Base-by-base conservation (phyloP, 2,113 vertebrate genomes). In the Forbesichthys papilliferus region DNA sequence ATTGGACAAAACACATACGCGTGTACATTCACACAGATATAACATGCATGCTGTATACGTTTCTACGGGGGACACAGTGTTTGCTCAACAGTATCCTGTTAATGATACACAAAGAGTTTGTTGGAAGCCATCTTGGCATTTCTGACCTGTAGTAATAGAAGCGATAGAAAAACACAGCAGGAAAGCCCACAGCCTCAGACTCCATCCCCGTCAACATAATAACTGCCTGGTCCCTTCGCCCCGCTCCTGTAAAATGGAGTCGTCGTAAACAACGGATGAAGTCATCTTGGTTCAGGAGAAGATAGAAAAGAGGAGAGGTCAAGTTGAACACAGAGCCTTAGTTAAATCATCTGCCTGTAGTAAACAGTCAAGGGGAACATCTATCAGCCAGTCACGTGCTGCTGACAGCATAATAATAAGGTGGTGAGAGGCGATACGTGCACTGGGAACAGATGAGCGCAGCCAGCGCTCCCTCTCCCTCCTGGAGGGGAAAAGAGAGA, bases 321-420 rank as follows among this genome's bases (percentile, higher is more conserved):
- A 81, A 79, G 86, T 75, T 70, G 85, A 87, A 82, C 66, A 60
- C 72, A 78, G 53, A 68, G 78, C 75, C 68, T 85, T 83, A 85
- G 85, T 87, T 90, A 92, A 91, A 91, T 90, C 89, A 89, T 85
- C 77, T 80, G 79, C 81, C 84, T 79, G 86, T 80, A 84, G 84
- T 91, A 92, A 91, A 90, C 86, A 89, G 89, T 84, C 78, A 80
- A 80, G 83, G 73, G 87, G 87, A 84, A 85, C 86, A 92, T 92
- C 88, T 87, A 90, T 90, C 89, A 89, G 87, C 69, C 71, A 13
- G 83, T 78, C 89, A 88, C 84, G 87, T 88, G 89, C 72, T 62
- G 57, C 87, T 91, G 90, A 92, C 90, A 91, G 86, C 84, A 86
- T 86, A 91, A 91, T 91, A 90, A 89, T 86, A 90, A 87, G 85